A percentile compares a stretch with the other conserved stretches of the same genome.
phyloP scores from a whole-genome alignment of 2,797 vertebrate species.

The Sebastiscus tertius region DNA sequence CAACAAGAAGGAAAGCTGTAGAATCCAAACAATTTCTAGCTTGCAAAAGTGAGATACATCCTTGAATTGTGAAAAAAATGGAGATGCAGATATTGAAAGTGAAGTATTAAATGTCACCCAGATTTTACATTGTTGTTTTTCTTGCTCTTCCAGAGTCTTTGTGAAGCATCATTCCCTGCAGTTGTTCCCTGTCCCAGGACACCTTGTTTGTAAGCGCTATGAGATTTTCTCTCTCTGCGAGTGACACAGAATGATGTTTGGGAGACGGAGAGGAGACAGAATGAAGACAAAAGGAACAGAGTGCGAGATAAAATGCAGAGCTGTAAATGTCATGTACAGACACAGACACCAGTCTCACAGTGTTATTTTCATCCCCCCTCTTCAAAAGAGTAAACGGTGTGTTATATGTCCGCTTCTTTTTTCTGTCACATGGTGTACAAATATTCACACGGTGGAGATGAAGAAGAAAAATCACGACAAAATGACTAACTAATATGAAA shows the following conservation, averaged over 20 bases:
- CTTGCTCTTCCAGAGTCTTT: slow-evolving; percentile 72
- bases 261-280: slow-evolving; percentile 57
- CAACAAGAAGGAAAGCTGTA: not conserved
- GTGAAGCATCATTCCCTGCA: slow-evolving; percentile 71
- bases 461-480: slow-evolving; percentile 66
- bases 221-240: slow-evolving; percentile 92
- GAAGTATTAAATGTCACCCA: not conserved
- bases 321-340: slow-evolving; percentile 99
- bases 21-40: not conserved
- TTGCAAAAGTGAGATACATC: not conserved
- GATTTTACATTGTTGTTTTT: slow-evolving; percentile 26
- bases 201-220: slow-evolving; percentile 89
- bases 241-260: slow-evolving; percentile 84
- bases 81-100: not conserved
- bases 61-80: not conserved
- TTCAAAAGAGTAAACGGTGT: slow-evolving; percentile 83
- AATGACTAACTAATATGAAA: slow-evolving; percentile 84
- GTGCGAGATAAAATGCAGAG: slow-evolving; percentile 72
- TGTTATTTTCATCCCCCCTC: slow-evolving; percentile 81
- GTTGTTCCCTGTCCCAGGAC: slow-evolving; percentile 88
- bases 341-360: slow-evolving; percentile 92
- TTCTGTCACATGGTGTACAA: slow-evolving; percentile 76
- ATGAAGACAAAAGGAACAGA: slow-evolving; percentile 50
- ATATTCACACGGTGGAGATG: slow-evolving; percentile 65
- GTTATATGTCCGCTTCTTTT: slow-evolving; percentile 74